Percentiles rank a stretch among this genome's conserved stretches.
phyloP scores from a whole-genome alignment of 1,140 invertebrate species.

The Drosophila athabasca region DNA sequence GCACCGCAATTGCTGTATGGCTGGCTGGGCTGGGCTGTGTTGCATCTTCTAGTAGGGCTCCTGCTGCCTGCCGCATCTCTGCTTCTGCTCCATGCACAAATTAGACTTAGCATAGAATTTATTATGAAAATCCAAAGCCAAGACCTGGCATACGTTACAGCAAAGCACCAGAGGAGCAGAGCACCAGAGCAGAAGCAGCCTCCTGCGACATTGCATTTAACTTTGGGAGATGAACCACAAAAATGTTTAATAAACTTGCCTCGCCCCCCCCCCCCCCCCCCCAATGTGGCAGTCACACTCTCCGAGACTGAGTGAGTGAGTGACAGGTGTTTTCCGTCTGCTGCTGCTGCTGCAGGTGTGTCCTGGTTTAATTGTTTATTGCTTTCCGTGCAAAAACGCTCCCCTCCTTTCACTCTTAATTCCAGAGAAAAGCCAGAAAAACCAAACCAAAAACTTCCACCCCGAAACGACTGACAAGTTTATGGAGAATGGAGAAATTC shows the following conservation, averaged over 20 bases:
- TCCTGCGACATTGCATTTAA: conserved; percentile 14
- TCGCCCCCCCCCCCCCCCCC: background rate
- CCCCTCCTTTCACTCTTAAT: background rate
- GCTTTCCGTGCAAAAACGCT: conserved; percentile 13
- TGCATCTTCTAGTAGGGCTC: background rate
- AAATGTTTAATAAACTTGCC: conserved; percentile 46
- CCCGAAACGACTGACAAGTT: conserved; percentile 12
- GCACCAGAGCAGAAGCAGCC: background rate
- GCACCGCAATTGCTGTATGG: background rate
- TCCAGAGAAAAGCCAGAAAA: background rate
- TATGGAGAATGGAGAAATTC: conserved; percentile 33
- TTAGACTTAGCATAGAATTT: conserved; percentile 50
- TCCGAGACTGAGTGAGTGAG: conserved; percentile 2
- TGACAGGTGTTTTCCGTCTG: conserved; percentile 17
- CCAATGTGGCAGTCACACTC: conserved; percentile 8
- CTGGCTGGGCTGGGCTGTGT: too few relatives aligned
- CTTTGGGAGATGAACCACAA: conserved; percentile 22
- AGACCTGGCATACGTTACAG: background rate
- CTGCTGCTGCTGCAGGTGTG: conserved; percentile 3
- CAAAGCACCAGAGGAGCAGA: background rate
- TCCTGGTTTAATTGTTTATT: conserved; percentile 40
- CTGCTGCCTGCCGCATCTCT: background rate
- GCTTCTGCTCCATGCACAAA: conserved; percentile 36
- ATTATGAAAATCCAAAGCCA: conserved; percentile 2
- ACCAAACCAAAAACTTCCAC: background rate